Base-by-base conservation (phyloP, 1,140 invertebrate genomes). In the Tribolium madens region DNA sequence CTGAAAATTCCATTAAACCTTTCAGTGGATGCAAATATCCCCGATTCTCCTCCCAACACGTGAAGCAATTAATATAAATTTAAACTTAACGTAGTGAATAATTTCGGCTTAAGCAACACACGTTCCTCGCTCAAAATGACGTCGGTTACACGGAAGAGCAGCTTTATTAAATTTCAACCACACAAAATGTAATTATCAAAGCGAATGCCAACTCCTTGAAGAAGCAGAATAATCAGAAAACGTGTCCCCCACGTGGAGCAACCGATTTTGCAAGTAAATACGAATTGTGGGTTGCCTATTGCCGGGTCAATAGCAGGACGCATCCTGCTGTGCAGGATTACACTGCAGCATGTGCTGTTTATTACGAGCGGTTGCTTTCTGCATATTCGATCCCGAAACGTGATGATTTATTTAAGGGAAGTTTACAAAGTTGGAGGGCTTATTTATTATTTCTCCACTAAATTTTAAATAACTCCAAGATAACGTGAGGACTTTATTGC, bases 51-150 rank as follows among this genome's bases (percentile, higher is more conserved):
- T 5, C 57, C 48, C 14, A 33, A 33, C 57, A 42, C 57, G 36
- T 33, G 52, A 57, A 64, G 21, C 26, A 64, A 64, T 64, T 64
- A 64, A 64, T 64, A 64, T 33, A 64, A 64, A 64, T 64, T 64
- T 33, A 33, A 64, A 64, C 21, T 64, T 64, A 33, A 31, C 57
- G 57, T 64, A 31, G 57, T 64, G 57, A 64, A 64, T 64, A 64
- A 64, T 64, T 64, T 26, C 15, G 52, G 57, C 57, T 33, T 33
- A 33, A 64, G 57, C 9, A 57, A 64, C 26, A 64, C 57, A 64
- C n/a, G n/a, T 6, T 13, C n/a, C 21, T 31, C 57, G 9, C 57
- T 42, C 31, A 18, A 52, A 60, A 60, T 60, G 53, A 60, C 53
- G 53, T 60, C 7, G 53, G 17, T 26, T 26, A 26, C 17, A 64